A percentile compares a stretch with the other conserved stretches of the same genome.
phyloP scores from a whole-genome alignment of 2,888 invertebrate genomes.

The Tetropium fuscum region DNA sequence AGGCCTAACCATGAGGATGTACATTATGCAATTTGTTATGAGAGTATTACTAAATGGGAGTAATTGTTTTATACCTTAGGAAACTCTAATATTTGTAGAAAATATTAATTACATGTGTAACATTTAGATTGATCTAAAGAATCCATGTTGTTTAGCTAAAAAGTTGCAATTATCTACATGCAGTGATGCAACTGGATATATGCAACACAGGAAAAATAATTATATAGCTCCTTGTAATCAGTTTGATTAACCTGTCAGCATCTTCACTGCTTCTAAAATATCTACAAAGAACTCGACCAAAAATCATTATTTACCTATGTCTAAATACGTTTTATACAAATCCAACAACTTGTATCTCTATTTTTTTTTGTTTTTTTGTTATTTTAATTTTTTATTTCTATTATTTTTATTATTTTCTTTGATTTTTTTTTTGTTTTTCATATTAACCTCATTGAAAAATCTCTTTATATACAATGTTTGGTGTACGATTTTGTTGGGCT shows the following conservation, averaged over 20 bases:
- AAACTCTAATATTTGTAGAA: constrained; percentile 29
- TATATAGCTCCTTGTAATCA: constrained; percentile 1
- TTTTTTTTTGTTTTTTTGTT: no score
- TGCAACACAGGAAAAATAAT: constrained; percentile 9
- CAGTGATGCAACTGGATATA: not conserved
- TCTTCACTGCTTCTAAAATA: not conserved
- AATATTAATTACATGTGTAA: constrained; percentile 13
- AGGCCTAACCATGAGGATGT: constrained; percentile 31
- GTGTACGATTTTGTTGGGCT: no score
- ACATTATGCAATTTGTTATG: constrained; percentile 41
- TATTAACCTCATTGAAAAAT: no score
- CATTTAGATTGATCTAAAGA: constrained; percentile 12
- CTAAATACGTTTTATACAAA: no score
- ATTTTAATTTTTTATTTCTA: no score
- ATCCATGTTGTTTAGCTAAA: constrained; percentile 11
- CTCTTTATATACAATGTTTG: no score
- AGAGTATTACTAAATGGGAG: constrained; percentile 40
- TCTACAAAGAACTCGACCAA: no score
- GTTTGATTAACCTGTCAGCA: not conserved
- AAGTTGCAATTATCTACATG: not conserved
- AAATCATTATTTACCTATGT: no score
- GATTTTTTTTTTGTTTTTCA: no score
- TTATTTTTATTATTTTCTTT: no score
- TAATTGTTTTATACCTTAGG: constrained; percentile 38
- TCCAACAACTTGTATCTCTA: no score